Evolutionary conservation across 2,888 invertebrate species (phyloP).

Genomic region (Cantharis nigra): DNA sequence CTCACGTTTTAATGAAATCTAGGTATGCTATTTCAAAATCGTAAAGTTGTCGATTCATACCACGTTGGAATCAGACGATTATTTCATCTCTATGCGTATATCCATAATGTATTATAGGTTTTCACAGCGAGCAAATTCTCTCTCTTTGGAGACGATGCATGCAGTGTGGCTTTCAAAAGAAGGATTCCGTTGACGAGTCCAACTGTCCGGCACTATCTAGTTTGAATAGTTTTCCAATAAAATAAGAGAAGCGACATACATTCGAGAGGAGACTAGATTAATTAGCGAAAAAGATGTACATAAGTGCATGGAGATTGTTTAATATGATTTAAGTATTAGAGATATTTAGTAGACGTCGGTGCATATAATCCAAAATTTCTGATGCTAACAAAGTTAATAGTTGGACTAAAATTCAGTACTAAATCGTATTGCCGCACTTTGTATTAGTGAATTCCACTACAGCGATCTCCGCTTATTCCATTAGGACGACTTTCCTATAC

Average conservation of each 20-base stretch:
- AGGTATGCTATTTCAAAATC: conserved; percentile 29
- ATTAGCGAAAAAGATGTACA: background rate
- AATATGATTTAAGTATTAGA: conserved; percentile 1
- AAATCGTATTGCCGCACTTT: conserved; percentile 47
- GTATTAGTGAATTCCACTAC: conserved; percentile 33
- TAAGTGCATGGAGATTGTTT: background rate
- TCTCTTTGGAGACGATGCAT: background rate
- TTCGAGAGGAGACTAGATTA: background rate
- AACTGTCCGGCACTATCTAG: background rate
- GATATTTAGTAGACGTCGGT: background rate
- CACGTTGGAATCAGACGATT: conserved; percentile 10
- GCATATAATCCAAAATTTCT: conserved; percentile 23
- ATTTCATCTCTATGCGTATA: background rate
- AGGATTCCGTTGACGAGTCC: background rate
- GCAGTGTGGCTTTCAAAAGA: background rate
- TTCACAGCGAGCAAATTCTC: background rate
- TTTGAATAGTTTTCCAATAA: background rate
- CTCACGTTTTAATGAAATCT: conserved; percentile 31
- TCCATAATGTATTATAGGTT: background rate
- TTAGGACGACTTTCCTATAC: conserved; percentile 52
- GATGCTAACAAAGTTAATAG: conserved; percentile 51
- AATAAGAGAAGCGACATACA: background rate
- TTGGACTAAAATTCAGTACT: conserved; percentile 49
- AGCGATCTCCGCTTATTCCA: conserved; percentile 47
- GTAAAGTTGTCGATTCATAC: conserved; percentile 27